Evolutionary conservation across 2,888 invertebrate genomes (phyloP).

Genomic region (Vesta saturnalis): DNA sequence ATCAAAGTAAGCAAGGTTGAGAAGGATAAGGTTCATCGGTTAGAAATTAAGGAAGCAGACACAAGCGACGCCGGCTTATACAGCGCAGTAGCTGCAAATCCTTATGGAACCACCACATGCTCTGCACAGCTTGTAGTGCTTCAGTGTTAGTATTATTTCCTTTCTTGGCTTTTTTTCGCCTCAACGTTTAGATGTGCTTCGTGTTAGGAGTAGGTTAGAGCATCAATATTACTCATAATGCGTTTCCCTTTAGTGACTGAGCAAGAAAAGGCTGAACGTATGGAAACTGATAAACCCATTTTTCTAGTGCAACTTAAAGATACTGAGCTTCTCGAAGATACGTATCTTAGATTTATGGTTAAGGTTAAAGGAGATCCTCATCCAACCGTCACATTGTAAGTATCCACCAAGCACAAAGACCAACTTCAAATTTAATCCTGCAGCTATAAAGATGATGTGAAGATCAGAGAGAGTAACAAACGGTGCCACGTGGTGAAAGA

Average conservation of each 20-base stretch:
- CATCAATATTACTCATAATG: too few species aligned
- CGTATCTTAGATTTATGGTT: slow-evolving; percentile 88
- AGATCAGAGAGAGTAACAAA: slow-evolving; percentile 74
- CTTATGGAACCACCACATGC: slow-evolving; percentile 81
- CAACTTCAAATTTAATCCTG: slow-evolving; percentile 39
- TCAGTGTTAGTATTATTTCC: slow-evolving; percentile 72
- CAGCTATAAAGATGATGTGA: slow-evolving; percentile 84
- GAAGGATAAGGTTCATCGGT: slow-evolving; percentile 71
- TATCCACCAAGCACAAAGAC: slow-evolving; percentile 45
- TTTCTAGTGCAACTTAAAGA: slow-evolving; percentile 88
- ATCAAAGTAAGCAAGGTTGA: slow-evolving; percentile 70
- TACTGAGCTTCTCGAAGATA: slow-evolving; percentile 86
- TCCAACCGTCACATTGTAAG: slow-evolving; percentile 92
- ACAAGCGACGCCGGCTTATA: slow-evolving; percentile 89
- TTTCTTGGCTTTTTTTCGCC: slow-evolving; percentile 14
- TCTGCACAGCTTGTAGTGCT: slow-evolving; percentile 89
- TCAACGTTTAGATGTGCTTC: neutral
- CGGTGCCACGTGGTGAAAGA: slow-evolving; percentile 78
- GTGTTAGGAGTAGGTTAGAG: neutral
- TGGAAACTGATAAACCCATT: slow-evolving; percentile 79
- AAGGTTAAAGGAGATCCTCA: slow-evolving; percentile 89
- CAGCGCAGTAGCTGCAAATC: slow-evolving; percentile 86
- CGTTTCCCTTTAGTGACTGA: slow-evolving; percentile 67
- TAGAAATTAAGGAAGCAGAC: slow-evolving; percentile 78
- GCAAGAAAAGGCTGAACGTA: slow-evolving; percentile 75